These are phyloP conservation scores for Picathartes gymnocephalus DNA, from an alignment of 2,113 vertebrate genomes.

Conservation along the genomic window DNA sequence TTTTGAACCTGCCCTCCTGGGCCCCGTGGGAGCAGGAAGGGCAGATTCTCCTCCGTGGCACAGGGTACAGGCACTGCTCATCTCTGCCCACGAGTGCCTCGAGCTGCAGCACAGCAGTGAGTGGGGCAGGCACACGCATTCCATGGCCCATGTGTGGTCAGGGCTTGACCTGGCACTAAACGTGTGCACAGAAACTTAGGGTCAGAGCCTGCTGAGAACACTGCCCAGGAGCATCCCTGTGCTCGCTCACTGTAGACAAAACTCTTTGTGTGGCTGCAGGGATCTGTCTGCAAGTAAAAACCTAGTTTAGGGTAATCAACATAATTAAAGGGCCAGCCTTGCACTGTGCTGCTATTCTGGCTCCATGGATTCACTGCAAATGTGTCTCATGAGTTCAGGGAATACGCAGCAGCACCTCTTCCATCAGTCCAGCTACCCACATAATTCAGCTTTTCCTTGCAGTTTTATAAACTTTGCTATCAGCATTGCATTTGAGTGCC, in stretches of 20 bases:
- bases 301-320: neutral
- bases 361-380: neutral
- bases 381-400: neutral
- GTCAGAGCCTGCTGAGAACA: neutral
- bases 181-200: neutral
- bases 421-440: neutral
- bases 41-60: neutral
- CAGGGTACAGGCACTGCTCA: fast-evolving
- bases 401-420: neutral
- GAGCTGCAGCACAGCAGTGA: neutral
- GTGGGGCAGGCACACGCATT: neutral
- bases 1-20: neutral
- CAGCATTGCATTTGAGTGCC: neutral
- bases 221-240: neutral
- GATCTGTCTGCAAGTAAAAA: neutral
- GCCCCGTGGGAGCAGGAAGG: fast-evolving
- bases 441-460: neutral
- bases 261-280: neutral
- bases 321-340: neutral
- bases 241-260: neutral
- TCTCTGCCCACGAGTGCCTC: neutral
- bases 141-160: fast-evolving
- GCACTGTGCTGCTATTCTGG: neutral
- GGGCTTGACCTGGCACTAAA: neutral
- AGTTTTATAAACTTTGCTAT: neutral